These are phyloP conservation scores for Bicyclus anynana DNA, from an alignment of 1,140 invertebrate genomes.

Conservation along the genomic window DNA sequence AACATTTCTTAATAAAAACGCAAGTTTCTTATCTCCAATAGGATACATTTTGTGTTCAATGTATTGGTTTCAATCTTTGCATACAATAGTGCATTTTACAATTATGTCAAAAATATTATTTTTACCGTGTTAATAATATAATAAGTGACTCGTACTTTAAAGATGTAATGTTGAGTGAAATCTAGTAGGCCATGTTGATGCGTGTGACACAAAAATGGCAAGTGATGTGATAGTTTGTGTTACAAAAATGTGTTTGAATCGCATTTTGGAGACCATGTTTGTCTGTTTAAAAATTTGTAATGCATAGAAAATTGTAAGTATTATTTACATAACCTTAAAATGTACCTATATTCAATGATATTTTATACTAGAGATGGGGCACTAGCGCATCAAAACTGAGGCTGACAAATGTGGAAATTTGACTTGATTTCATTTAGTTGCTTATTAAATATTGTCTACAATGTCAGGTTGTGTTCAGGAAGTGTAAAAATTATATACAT, in stretches of 20 bases:
- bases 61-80: constrained; percentile 28
- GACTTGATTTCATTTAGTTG: too few relatives aligned
- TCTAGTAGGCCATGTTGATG: constrained; percentile 38
- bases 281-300: constrained; percentile 29
- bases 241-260: constrained; percentile 25
- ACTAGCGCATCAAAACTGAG: too few relatives aligned
- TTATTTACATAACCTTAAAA: constrained; percentile 15
- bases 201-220: constrained; percentile 40
- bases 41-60: constrained; percentile 29
- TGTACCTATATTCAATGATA: background rate
- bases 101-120: background rate
- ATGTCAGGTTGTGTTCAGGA: too few relatives aligned
- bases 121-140: background rate
- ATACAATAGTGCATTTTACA: background rate
- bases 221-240: constrained; percentile 32
- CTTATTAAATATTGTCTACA: too few relatives aligned
- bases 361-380: too few relatives aligned
- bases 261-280: constrained; percentile 32
- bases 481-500: too few relatives aligned
- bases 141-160: background rate
- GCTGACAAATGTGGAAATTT: too few relatives aligned
- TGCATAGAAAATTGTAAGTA: constrained; percentile 70
- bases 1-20: constrained; percentile 62
- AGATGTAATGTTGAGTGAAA: constrained; percentile 24
- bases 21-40: constrained; percentile 32